Evolutionary conservation across 1,140 invertebrate genomes (phyloP).

Genomic region (Macrosteles quadrilineatus): DNA sequence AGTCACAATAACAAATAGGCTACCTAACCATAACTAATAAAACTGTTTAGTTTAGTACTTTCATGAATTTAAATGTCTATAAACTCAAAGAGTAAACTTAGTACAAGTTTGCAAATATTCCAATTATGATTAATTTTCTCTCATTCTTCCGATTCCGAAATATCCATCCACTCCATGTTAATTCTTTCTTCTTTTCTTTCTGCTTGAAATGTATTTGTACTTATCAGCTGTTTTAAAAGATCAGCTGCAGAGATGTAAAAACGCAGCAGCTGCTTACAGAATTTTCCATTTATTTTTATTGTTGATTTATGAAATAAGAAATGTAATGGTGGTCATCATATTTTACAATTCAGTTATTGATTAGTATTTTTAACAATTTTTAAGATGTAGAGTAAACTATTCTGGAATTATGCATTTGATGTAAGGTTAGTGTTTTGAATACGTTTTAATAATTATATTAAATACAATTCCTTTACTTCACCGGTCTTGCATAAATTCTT

Average conservation of each 20-base stretch:
- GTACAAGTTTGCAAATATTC: no score
- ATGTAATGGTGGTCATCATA: background rate
- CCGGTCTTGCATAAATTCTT: background rate
- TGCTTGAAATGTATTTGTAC: background rate
- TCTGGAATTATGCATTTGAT: background rate
- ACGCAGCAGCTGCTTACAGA: background rate
- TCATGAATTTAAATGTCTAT: no score
- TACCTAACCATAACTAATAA: no score
- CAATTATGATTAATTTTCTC: no score
- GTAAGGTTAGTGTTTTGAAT: background rate
- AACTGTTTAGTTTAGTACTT: no score
- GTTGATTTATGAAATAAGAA: slow-evolving; percentile 1
- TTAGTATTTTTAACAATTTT: background rate
- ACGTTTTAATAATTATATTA: background rate
- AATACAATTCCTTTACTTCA: background rate
- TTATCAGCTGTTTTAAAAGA: slow-evolving; percentile 1
- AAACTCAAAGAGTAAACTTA: no score
- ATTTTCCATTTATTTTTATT: background rate
- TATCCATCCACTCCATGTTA: no score
- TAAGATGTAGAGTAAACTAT: background rate
- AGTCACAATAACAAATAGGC: no score
- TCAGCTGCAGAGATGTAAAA: background rate
- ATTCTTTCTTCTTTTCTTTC: background rate
- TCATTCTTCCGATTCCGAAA: no score
- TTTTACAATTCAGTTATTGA: background rate